Percentiles rank a stretch among this genome's conserved stretches.
Evolutionary conservation across 2,113 vertebrate species (phyloP).

Genomic region (Xenopus tropicalis): DNA sequence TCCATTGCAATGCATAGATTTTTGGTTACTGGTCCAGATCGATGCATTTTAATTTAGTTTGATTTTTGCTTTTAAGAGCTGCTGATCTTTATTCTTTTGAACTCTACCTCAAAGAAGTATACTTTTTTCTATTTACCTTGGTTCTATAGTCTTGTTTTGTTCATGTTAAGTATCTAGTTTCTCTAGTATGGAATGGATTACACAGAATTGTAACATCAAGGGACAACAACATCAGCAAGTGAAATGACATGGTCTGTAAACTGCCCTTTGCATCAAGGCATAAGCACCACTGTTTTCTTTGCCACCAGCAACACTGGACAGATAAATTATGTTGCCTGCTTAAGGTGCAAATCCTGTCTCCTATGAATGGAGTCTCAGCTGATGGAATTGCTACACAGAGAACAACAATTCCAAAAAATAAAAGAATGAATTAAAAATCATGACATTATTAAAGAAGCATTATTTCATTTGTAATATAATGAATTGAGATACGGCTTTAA

Average conservation of each 20-base stretch:
- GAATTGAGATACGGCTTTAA: no score
- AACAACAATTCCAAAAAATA: no score
- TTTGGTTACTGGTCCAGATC: background rate
- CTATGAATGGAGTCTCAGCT: no score
- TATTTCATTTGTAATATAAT: no score
- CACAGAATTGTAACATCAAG: background rate
- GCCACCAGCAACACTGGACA: background rate
- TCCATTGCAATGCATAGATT: background rate
- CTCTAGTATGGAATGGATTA: constrained; percentile 2
- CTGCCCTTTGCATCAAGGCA: background rate
- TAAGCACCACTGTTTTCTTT: background rate
- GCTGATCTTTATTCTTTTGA: constrained; percentile 10
- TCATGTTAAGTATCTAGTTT: constrained; percentile 7
- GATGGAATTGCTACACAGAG: background rate
- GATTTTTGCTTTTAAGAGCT: constrained; percentile 7
- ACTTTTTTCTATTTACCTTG: background rate
- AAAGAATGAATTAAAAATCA: no score
- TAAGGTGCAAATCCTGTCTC: no score
- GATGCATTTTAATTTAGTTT: constrained; percentile 3
- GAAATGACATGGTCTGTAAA: background rate
- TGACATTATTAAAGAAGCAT: no score
- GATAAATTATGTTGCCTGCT: no score
- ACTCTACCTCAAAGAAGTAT: background rate
- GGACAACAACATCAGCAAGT: background rate
- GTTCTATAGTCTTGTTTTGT: background rate